Percentiles rank a stretch among this genome's conserved stretches.
Evolutionary conservation across 2,113 vertebrate genomes (phyloP).

Genomic region (Centrocercus urophasianus): DNA sequence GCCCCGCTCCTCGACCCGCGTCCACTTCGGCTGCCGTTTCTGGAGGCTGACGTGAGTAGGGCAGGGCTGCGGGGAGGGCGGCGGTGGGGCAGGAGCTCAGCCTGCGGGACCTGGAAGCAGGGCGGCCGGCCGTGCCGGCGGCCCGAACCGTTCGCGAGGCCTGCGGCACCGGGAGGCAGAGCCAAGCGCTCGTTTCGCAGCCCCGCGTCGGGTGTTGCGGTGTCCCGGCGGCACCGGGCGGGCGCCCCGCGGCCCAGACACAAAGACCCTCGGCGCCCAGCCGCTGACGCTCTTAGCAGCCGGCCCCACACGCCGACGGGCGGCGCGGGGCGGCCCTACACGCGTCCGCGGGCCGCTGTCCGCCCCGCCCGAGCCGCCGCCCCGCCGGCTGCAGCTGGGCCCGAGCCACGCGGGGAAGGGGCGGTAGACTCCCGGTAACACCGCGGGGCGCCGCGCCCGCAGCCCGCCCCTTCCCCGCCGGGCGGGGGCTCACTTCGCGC

Average conservation of each 20-base stretch:
- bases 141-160: fast-evolving
- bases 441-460: not conserved
- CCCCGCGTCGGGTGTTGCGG: not conserved
- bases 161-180: not conserved
- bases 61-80: not conserved
- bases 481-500: not conserved
- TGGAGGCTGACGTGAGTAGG: slow-evolving; percentile 72
- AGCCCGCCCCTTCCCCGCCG: not conserved
- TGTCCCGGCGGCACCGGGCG: not conserved
- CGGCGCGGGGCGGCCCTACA: not conserved
- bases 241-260: not conserved
- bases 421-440: not conserved
- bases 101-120: not conserved
- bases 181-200: not conserved
- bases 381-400: not conserved
- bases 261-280: not conserved
- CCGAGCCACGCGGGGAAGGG: not conserved
- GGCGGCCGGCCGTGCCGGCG: fast-evolving
- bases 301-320: not conserved
- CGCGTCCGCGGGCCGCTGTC: not conserved
- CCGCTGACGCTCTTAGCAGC: too few relatives aligned
- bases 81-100: not conserved
- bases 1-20: slow-evolving; percentile 61
- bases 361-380: not conserved
- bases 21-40: slow-evolving; percentile 65